phyloP scores from a whole-genome alignment of 2,797 vertebrate genomes.

The Diplodus sargus region DNA sequence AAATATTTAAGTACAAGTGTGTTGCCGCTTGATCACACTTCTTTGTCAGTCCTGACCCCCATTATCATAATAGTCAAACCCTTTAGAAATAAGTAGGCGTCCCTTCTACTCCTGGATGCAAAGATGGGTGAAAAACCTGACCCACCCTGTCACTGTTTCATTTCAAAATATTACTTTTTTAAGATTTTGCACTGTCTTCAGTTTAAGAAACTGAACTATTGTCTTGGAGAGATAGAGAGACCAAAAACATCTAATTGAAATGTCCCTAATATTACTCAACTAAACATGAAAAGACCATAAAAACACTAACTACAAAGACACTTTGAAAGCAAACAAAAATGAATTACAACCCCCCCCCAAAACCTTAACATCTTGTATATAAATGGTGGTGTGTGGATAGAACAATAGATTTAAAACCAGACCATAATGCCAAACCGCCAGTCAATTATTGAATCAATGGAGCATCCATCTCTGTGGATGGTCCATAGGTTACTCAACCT shows the following conservation, averaged over 20 bases:
- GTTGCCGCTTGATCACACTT: background rate
- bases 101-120: background rate
- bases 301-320: background rate
- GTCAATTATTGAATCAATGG: background rate
- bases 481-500: background rate
- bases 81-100: background rate
- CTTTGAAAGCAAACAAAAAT: background rate
- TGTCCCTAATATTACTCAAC: background rate
- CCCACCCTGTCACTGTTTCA: background rate
- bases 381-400: background rate
- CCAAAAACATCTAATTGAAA: background rate
- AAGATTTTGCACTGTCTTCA: background rate
- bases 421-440: background rate
- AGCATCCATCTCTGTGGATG: background rate
- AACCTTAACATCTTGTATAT: background rate
- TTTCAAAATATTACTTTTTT: background rate
- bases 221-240: background rate
- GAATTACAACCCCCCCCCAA: background rate
- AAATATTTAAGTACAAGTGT: conserved; percentile 13
- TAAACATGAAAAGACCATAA: background rate
- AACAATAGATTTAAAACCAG: background rate
- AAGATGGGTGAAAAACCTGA: background rate
- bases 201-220: background rate
- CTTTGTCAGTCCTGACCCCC: conserved; percentile 7
- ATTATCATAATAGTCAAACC: background rate